Percentiles rank a stretch among this genome's conserved stretches.
Evolutionary conservation across 2,113 vertebrate species (phyloP).

Genomic region (Petrocephalus zakoni): DNA sequence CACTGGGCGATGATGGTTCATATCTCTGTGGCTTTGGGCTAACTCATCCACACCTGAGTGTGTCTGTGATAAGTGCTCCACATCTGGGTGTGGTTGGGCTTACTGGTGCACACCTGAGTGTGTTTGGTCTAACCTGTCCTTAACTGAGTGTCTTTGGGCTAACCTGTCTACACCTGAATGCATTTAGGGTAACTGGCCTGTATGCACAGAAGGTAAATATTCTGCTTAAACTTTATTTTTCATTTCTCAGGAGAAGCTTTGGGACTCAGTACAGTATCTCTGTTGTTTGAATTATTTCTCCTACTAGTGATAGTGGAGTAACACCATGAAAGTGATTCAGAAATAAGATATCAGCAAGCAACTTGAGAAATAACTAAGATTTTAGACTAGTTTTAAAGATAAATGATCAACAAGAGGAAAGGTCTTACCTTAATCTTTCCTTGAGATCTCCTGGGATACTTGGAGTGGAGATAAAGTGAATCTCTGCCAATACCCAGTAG

Average conservation of each 20-base stretch:
- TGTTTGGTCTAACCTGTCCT: not conserved
- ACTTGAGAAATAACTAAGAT: not conserved
- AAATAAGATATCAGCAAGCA: not conserved
- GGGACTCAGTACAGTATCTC: not conserved
- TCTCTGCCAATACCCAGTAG: not conserved
- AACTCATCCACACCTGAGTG: not conserved
- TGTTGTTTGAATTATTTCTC: not conserved
- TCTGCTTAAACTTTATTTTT: not conserved
- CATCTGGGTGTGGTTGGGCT: not conserved
- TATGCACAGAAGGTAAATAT: not conserved
- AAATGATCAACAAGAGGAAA: not conserved
- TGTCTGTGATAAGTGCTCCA: not conserved
- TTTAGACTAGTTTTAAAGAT: slow-evolving; percentile 4
- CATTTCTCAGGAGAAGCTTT: not conserved
- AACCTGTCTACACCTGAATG: not conserved
- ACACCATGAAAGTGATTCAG: not conserved
- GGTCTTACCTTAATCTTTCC: not conserved
- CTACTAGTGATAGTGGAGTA: not conserved
- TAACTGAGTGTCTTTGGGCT: not conserved
- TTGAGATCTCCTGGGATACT: not conserved
- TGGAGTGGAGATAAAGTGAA: not conserved
- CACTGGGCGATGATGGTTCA: not conserved
- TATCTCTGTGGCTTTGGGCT: not conserved
- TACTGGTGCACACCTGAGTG: not conserved
- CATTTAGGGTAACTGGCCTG: not conserved